Percentiles rank a stretch among this genome's conserved stretches.
Conservation (phyloP, 1,140 invertebrate genomes). For the Zaprionus nigranus region DNA sequence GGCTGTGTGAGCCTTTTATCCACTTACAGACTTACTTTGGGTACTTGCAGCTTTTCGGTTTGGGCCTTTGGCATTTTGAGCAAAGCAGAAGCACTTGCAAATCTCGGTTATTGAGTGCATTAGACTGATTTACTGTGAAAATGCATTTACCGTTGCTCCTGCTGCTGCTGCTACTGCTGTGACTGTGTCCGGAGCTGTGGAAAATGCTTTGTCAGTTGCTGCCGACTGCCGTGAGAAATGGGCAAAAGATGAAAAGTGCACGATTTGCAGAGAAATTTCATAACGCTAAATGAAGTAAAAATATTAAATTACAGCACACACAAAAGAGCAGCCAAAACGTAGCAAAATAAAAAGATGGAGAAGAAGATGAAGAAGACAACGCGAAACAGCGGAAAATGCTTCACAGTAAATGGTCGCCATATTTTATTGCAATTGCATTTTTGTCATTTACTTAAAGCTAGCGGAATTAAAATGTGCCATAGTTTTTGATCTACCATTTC, state of each 20-base stretch:
- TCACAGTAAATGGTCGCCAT: conserved; percentile 33
- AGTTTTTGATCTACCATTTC: conserved; percentile 27
- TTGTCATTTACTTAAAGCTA: conserved; percentile 68
- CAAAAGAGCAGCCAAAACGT: not conserved
- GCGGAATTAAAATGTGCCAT: conserved; percentile 65
- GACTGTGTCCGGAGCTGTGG: not conserved
- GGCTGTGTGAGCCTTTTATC: conserved; percentile 46
- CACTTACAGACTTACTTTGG: conserved; percentile 43
- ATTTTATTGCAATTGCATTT: conserved; percentile 57
- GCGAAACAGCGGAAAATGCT: not conserved
- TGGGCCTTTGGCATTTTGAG: conserved; percentile 26
- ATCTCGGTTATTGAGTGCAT: conserved; percentile 66
- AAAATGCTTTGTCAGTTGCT: conserved; percentile 55
- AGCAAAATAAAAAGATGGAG: not conserved
- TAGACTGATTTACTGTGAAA: conserved; percentile 68
- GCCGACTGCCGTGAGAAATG: conserved; percentile 36
- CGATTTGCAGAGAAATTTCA: conserved; percentile 60
- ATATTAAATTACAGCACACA: conserved; percentile 68
- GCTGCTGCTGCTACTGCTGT: not conserved
- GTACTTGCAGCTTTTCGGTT: conserved; percentile 4
- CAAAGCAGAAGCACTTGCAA: not conserved
- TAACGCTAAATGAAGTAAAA: conserved; percentile 77
- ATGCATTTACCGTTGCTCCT: conserved; percentile 50
- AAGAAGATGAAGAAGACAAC: not conserved
- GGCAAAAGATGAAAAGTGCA: conserved; percentile 66